Evolutionary conservation across 2,113 vertebrate genomes (phyloP).

Genomic region (Anarhynchus alexandrinus): DNA sequence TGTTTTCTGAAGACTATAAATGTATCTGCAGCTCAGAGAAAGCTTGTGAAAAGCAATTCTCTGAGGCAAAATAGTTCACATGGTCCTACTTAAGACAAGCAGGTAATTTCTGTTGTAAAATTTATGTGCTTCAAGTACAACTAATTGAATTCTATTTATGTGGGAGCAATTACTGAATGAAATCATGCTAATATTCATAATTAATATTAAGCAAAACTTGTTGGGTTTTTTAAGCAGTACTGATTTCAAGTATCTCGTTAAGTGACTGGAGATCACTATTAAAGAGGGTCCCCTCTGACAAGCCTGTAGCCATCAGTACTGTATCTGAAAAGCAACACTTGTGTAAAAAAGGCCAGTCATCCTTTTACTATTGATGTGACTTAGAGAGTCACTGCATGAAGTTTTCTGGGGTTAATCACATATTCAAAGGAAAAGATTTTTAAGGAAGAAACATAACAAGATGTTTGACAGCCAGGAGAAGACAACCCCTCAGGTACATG

Average conservation of each 20-base stretch:
- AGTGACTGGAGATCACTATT: not conserved
- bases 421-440: not conserved
- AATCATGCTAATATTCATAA: not conserved
- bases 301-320: not conserved
- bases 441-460: not conserved
- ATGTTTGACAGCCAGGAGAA: not conserved
- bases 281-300: not conserved
- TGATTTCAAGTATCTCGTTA: not conserved
- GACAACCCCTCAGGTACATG: not conserved
- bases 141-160: not conserved
- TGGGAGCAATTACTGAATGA: not conserved
- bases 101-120: not conserved
- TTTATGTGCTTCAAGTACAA: not conserved
- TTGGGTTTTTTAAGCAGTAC: not conserved
- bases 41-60: not conserved
- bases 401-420: not conserved
- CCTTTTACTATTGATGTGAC: not conserved
- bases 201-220: not conserved
- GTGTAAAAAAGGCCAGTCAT: not conserved
- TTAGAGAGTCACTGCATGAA: not conserved
- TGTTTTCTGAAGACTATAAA: not conserved
- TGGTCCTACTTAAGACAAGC: not conserved
- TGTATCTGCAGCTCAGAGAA: not conserved
- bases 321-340: not conserved
- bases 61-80: not conserved